Percentiles rank a stretch among this genome's conserved stretches.
Conservation (phyloP, 1,140 invertebrate species). For the Drosophila lini region DNA sequence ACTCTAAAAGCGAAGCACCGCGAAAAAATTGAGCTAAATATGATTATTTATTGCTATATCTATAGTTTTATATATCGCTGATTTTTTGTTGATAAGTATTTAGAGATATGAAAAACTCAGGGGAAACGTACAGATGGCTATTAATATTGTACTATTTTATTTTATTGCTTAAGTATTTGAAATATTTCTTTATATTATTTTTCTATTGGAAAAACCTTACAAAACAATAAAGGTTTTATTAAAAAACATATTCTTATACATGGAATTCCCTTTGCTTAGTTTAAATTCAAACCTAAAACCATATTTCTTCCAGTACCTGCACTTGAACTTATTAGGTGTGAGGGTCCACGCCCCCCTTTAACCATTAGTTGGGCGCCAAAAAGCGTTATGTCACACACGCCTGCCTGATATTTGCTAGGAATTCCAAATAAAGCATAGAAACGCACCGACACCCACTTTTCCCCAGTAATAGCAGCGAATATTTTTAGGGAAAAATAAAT, state of each 20-base stretch:
- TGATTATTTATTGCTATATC: background rate
- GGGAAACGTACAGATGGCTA: background rate
- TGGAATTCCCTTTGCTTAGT: no score
- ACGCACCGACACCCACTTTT: constrained; percentile 30
- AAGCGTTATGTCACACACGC: constrained; percentile 51
- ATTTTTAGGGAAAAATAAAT: constrained; percentile 4
- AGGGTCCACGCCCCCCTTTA: constrained; percentile 8
- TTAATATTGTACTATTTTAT: no score
- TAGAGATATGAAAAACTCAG: background rate
- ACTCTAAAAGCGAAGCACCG: constrained; percentile 7
- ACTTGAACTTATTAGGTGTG: constrained; percentile 11
- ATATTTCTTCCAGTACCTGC: constrained; percentile 1
- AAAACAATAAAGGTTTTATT: no score
- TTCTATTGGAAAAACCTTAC: no score
- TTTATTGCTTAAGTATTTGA: no score
- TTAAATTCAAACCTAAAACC: background rate
- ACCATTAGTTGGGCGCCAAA: constrained; percentile 2
- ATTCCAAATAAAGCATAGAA: constrained; percentile 25
- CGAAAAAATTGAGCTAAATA: background rate
- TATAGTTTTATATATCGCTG: background rate
- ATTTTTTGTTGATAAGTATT: background rate
- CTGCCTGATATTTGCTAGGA: constrained; percentile 27
- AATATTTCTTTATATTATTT: no score
- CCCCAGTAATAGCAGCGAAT: constrained; percentile 15
- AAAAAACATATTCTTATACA: no score